phyloP scores from a whole-genome alignment of 2,113 vertebrate genomes.

The Gymnobelideus leadbeateri region DNA sequence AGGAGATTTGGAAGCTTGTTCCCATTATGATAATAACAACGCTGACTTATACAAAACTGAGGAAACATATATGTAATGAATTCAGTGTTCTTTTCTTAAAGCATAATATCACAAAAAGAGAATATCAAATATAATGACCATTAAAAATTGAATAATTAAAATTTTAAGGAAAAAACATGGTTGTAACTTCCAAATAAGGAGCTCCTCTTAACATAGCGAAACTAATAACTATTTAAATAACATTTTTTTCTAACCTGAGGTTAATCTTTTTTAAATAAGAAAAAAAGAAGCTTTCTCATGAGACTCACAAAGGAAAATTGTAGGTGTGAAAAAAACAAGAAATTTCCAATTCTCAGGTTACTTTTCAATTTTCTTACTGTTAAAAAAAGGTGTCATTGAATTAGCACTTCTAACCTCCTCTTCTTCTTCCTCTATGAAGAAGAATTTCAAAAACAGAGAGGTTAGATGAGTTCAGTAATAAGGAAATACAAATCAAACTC shows the following conservation, averaged over 20 bases:
- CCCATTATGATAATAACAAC: neutral
- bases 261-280: neutral
- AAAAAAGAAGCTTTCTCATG: conserved; percentile 20
- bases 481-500: conserved; percentile 32
- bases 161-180: neutral
- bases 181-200: conserved; percentile 29
- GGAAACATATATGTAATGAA: neutral
- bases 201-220: conserved; percentile 30
- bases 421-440: conserved; percentile 23
- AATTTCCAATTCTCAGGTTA: conserved; percentile 52
- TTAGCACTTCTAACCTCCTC: conserved; percentile 40
- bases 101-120: neutral
- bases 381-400: conserved; percentile 49
- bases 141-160: neutral
- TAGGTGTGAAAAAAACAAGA: conserved; percentile 25
- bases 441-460: conserved; percentile 44
- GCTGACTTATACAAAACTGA: neutral
- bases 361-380: conserved; percentile 41
- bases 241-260: conserved; percentile 39
- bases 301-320: conserved; percentile 34
- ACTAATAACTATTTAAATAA: conserved; percentile 27
- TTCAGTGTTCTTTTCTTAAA: conserved; percentile 31
- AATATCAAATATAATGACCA: conserved; percentile 33
- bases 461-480: conserved; percentile 60
- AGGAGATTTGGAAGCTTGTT: neutral